Base-by-base conservation (phyloP, 2,888 invertebrate species). In the Dichetophora obliterata region DNA sequence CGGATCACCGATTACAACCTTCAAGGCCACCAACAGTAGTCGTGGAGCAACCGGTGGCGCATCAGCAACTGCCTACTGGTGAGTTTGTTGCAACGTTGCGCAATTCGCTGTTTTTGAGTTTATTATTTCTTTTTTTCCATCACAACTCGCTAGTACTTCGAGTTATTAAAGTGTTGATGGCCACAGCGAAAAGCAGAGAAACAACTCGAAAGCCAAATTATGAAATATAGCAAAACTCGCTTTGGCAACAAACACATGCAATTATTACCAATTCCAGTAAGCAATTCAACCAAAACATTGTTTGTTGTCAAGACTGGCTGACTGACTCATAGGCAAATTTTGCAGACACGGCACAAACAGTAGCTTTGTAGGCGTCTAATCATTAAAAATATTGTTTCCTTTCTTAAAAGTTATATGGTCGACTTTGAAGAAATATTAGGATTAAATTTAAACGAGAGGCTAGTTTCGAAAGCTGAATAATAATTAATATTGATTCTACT, bases 1-100 rank as follows among this genome's bases (percentile, higher is more conserved):
- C 77, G 75, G 78, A 65, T 54, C 61, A 59, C 8, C 50, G n/a
- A 22, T 11, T 69, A 16, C 24, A 50, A 8, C 43, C 31, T 16
- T 24, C 77, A 52, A 14, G 52, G 73, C 63, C 66, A 37, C 16
- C 31, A 14, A 24, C 73, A 54, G 80, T 77, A 73, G 77, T 82
- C 43, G 81, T 82, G 5, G 83, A 83, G 52, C 83, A 84, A 77
- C 77, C 82, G 22, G 79, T 69, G 65, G 77, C 81, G 68, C 77
- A 77, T 14, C 80, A 75, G 34, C 80, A 77, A 11, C 80, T 82
- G 52, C 79, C 80, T 79, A 75, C 82, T 75, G 83, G 85, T 84
- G 79, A 82, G 77, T 63, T 34, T 19, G 43, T 9, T 68, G 3
- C 4, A 43, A 22, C 22, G 37, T 37, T 37, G 6, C 9, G 14